A percentile compares a stretch with the other conserved stretches of the same genome.
Evolutionary conservation across 2,797 vertebrate genomes (phyloP).

Genomic region (Scolopax bukidnonensis): DNA sequence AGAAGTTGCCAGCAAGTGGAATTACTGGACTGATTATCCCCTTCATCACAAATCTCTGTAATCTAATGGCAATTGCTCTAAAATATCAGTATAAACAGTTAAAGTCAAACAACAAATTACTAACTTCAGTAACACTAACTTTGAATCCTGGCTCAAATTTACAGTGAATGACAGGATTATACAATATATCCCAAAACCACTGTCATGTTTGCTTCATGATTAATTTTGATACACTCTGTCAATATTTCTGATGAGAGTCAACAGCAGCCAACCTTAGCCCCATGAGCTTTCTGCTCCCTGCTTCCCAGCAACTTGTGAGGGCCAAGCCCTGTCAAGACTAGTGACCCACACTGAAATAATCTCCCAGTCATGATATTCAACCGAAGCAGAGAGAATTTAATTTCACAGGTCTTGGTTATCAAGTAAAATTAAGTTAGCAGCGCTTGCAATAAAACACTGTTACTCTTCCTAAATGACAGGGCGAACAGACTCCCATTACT

Average conservation of each 20-base stretch:
- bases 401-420: conserved; percentile 49
- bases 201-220: conserved; percentile 6
- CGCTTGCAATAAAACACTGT: not conserved
- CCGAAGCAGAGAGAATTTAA: conserved; percentile 33
- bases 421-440: conserved; percentile 10
- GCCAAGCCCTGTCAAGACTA: conserved; percentile 1
- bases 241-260: not conserved
- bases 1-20: not conserved
- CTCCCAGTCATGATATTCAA: conserved; percentile 12
- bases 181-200: not conserved
- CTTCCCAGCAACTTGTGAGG: not conserved
- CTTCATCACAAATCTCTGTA: not conserved
- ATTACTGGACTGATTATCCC: not conserved
- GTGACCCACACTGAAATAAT: not conserved
- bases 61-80: not conserved
- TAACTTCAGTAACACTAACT: not conserved
- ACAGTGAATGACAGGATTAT: not conserved
- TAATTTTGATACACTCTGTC: not conserved
- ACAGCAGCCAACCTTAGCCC: not conserved
- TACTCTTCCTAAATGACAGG: not conserved
- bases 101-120: not conserved
- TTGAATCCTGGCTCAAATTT: not conserved
- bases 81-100: not conserved
- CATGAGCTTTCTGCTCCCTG: not conserved
- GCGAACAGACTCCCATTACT: not conserved